A percentile compares a stretch with the other conserved stretches of the same genome.
Conservation (phyloP, 1,140 invertebrate species). For the Drosophila sproati region DNA sequence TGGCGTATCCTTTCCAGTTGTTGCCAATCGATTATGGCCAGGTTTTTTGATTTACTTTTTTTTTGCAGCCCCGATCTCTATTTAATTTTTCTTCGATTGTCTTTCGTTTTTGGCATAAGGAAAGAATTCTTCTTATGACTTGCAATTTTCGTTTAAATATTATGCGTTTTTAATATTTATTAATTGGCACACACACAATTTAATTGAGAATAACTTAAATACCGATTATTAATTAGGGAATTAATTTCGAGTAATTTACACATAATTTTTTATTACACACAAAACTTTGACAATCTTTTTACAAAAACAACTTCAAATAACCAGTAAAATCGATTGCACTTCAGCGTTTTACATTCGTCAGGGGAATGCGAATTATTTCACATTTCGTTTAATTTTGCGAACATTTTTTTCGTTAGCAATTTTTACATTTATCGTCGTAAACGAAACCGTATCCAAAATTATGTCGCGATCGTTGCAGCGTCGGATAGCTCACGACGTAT, state of each 20-base stretch:
- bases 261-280: background rate
- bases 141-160: constrained; percentile 23
- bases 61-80: constrained; percentile 34
- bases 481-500: constrained; percentile 29
- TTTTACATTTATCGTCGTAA: constrained; percentile 34
- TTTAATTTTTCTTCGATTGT: constrained; percentile 9
- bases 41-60: constrained; percentile 50
- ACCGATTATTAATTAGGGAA: no score
- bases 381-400: constrained; percentile 47
- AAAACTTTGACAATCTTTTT: background rate
- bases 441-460: constrained; percentile 70
- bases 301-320: constrained; percentile 1
- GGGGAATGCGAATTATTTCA: constrained; percentile 1
- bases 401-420: constrained; percentile 42
- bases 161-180: background rate
- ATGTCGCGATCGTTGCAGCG: constrained; percentile 38
- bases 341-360: background rate
- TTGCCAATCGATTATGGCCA: constrained; percentile 33
- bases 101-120: constrained; percentile 57
- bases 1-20: constrained; percentile 68
- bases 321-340: constrained; percentile 7
- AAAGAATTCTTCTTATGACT: background rate
- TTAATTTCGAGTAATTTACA: background rate
- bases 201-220: no score
- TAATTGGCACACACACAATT: background rate